Conservation (phyloP, 2,113 vertebrate species). For the Thomomys bottae region DNA sequence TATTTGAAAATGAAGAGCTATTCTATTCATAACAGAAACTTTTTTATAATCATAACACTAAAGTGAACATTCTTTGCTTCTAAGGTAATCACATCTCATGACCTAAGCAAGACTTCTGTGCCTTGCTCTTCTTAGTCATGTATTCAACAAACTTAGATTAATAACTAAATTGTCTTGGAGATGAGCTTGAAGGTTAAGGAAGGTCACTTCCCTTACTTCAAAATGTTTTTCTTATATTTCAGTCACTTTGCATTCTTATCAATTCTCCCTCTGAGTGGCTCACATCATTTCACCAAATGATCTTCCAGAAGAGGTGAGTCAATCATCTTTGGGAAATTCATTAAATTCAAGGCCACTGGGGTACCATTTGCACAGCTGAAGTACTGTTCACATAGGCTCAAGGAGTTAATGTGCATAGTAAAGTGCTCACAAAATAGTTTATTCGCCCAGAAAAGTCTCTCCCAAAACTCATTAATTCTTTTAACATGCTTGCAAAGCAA, state of each 20-base stretch:
- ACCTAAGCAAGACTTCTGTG: not conserved
- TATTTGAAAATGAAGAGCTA: slow-evolving; percentile 6
- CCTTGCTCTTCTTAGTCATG: not conserved
- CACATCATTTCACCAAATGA: slow-evolving; percentile 64
- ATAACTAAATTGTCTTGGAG: slow-evolving; percentile 29
- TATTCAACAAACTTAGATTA: slow-evolving; percentile 17
- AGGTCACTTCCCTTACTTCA: slow-evolving; percentile 53
- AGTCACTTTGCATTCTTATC: slow-evolving; percentile 61
- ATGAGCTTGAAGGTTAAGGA: slow-evolving; percentile 55
- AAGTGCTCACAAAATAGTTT: slow-evolving; percentile 61
- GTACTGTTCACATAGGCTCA: slow-evolving; percentile 51
- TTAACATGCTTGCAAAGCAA: slow-evolving; percentile 51
- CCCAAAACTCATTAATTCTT: slow-evolving; percentile 53
- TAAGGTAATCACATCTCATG: not conserved
- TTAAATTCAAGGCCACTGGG: slow-evolving; percentile 59
- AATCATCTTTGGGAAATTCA: slow-evolving; percentile 61
- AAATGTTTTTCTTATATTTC: slow-evolving; percentile 52
- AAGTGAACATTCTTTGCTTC: slow-evolving; percentile 2
- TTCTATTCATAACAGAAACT: not conserved
- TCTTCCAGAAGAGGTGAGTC: slow-evolving; percentile 58
- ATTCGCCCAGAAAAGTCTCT: slow-evolving; percentile 46
- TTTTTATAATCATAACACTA: too few species aligned
- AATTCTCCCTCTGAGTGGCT: slow-evolving; percentile 55
- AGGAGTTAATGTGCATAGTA: slow-evolving; percentile 63
- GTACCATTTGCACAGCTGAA: slow-evolving; percentile 60